Base-by-base conservation (phyloP, 1,140 invertebrate species). In the Macrosteles quadrilineatus region DNA sequence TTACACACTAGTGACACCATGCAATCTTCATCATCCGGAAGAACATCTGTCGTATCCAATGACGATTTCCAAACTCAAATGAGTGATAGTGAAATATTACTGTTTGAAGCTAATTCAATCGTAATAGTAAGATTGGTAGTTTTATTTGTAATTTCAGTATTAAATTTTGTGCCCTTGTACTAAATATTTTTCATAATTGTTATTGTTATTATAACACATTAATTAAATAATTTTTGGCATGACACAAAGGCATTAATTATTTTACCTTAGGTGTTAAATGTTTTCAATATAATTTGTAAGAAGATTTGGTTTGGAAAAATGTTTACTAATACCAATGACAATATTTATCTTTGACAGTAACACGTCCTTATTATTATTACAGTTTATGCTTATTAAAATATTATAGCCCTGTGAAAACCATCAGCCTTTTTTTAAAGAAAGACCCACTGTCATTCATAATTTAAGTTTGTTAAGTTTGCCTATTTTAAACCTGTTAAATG, bases 231-330 rank as follows among this genome's bases (percentile, higher is more conserved):
- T 40, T 64, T 19, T 64, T 64, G 19, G 36, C 36, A 64, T 19
- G 36, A 19, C 62, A 36, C 62, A 64, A 64, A 64, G 62, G n/a
- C 62, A 40, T 64, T 64, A n/a, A n/a, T n/a, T n/a, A n/a, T 64
- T 64, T 62, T 29, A 30, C 57, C 57, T n/a, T 62, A n/a, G 25
- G 11, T 27, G 29, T 64, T 64, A 64, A 2, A 36, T 40, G 62
- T 64, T 64, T 64, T 64, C 31, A 19, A 64, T 36, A 64, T 25
- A 64, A 64, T 40, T 64, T 64, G n/a, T 36, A 64, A 64, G 62
- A 64, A 64, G 2, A 64, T 64, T 36, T 64, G 3, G 29, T 31
- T 64, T 64, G n/a, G 32, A 64, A 64, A 6, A 64, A 64, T 64
- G 62, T 36, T 64, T 36, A 64, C 55, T 59, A 59, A 59, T 50